Conservation (phyloP, 1,140 invertebrate species). For the Calephelis nemesis region DNA sequence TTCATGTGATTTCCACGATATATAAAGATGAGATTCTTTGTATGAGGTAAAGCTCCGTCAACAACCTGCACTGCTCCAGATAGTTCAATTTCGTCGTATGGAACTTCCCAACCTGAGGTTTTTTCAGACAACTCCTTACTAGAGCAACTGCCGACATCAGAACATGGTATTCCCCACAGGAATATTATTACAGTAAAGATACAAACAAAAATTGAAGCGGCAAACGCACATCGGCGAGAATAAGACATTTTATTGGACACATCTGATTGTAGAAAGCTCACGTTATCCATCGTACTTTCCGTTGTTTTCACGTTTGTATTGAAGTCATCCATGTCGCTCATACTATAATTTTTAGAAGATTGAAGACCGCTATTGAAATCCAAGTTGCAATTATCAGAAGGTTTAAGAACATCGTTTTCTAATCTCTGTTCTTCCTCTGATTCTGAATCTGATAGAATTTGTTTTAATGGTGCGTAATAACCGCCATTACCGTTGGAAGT, state of each 20-base stretch:
- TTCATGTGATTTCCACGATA: constrained; percentile 83
- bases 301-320: constrained; percentile 79
- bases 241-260: constrained; percentile 80
- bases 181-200: constrained; percentile 85
- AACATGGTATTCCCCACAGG: constrained; percentile 87
- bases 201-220: constrained; percentile 85
- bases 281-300: constrained; percentile 74
- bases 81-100: constrained; percentile 85
- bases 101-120: constrained; percentile 84
- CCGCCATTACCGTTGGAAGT: constrained; percentile 77
- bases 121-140: constrained; percentile 74
- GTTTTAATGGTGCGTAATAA: constrained; percentile 85
- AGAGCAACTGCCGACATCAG: constrained; percentile 82
- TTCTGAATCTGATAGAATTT: constrained; percentile 86
- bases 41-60: constrained; percentile 79
- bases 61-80: constrained; percentile 86
- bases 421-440: constrained; percentile 83
- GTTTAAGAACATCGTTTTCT: constrained; percentile 60
- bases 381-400: constrained; percentile 69
- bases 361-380: constrained; percentile 79
- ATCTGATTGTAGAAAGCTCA: constrained; percentile 79
- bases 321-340: constrained; percentile 70
- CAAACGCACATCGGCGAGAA: constrained; percentile 82
- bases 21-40: constrained; percentile 85
- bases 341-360: constrained; percentile 66